Base-by-base conservation (phyloP, 2,797 vertebrate species). In the Cossypha heuglini region DNA sequence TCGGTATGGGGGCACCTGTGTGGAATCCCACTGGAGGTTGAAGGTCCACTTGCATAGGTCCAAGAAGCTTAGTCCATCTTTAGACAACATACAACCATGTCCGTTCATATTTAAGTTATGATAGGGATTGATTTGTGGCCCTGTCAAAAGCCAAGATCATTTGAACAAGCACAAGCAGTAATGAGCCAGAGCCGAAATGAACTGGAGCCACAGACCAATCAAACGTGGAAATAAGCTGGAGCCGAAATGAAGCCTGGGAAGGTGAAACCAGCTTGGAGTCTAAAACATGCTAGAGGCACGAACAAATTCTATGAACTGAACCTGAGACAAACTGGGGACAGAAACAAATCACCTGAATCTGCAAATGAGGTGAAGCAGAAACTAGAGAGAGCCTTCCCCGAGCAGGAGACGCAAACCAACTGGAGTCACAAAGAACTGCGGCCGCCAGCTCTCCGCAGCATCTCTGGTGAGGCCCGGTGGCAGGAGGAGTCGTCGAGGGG, bases 191-290 rank as follows among this genome's bases (percentile, higher is more conserved):
- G 42, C 29, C 51, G 49, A 68, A 74, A 45, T 35, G 4, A 76
- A 76, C n/a, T n/a, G 46, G 40, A 83, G 77, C 8, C 31, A 26
- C 29, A 81, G 24, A 51, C 7, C 20, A 64, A 10, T 11, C 3
- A 38, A 86, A 85, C 4, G 16, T 49, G 25, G 18, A 83, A 87
- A 64, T 43, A 54, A 55, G 4, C 6, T 26, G 67, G 18, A 71
- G 10, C 5, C 0, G 0, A 66, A 80, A 67, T 46, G 8, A 85
- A 85, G 24, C 11, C 3, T 3, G 13, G 26, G 12, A 71, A 62
- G 24, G 9, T 21, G 12, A 91, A 91, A 76, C 13, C 29, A 43
- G 57, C 10, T 4, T 28, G 52, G 19, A 84, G 37, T 29, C 40
- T 87, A 29, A 64, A 83, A 75, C 1, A 5, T n/a, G 11, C 31